Evolutionary conservation across 2,888 invertebrate genomes (phyloP), one percentile per base, ranked within the genome.

Genomic region (Plagodis pulveraria): DNA sequence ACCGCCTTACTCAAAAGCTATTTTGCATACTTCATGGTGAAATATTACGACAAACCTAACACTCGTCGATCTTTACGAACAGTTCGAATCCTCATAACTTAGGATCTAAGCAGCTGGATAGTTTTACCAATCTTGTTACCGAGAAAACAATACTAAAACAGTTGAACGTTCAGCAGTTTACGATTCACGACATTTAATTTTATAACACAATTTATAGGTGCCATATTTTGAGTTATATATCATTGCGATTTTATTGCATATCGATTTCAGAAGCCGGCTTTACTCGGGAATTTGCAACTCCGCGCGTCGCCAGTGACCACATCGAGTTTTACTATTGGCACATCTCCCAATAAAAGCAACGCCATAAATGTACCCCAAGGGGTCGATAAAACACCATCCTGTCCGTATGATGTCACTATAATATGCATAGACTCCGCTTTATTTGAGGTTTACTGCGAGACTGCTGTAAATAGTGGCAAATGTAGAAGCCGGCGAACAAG

Each of bases 371-470:
- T 66, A 76, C 78, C 90, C 87, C 87, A 74, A 67, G 84, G 73
- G 85, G 69, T 76, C 73, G 75, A 86, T 90, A 89, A 89, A 89
- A 78, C 83, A 84, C 84, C 81, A 77, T 78, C 73, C 75, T 71
- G 75, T 69, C 84, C 84, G 80, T 83, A 90, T 91, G 86, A 91
- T 90, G 88, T 84, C 87, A 87, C 89, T 92, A 76, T 87, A 89
- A 88, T 89, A 92, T 92, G 91, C 89, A 92, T 90, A 82, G 90
- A 86, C 76, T 82, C 83, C 84, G 86, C 84, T 90, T 91, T 91
- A 89, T 90, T 87, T 86, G 85, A 83, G 86, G 78, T 81, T 83
- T 79, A 78, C 78, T 73, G 69, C 82, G 75, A 80, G 84, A 40
- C 40, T 61, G 62, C 57, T 56, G 60, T 56, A 58, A 58, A 62